Conservation (phyloP, 2,113 vertebrate species). For the Microcebus lehilahytsara region DNA sequence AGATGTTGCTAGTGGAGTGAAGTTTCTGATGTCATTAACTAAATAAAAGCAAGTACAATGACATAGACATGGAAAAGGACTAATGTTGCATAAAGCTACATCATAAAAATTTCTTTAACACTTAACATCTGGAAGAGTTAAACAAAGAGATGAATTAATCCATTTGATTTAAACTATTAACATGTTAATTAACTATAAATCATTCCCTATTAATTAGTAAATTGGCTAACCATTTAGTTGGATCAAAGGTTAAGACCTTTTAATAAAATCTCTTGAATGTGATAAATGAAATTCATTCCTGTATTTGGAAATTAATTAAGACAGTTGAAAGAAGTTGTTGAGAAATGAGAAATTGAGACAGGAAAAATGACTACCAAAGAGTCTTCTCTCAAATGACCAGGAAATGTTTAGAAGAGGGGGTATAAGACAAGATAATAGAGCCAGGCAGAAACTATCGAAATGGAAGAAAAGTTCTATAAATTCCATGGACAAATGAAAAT, state of each 20-base stretch:
- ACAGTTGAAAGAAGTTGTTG: neutral
- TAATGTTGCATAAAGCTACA: neutral
- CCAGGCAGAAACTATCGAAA: neutral
- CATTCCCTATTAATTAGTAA: neutral
- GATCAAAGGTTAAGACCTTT: neutral
- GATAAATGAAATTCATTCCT: neutral
- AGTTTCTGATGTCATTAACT: neutral
- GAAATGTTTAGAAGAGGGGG: neutral
- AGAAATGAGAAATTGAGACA: neutral
- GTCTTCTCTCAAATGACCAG: neutral
- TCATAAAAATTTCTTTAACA: neutral
- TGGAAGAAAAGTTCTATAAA: neutral
- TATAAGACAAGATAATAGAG: neutral
- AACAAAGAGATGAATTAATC: neutral
- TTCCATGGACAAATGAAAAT: neutral
- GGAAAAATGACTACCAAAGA: neutral
- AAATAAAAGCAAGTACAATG: neutral
- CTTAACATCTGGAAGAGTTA: neutral
- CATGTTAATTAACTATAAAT: neutral
- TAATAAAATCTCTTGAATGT: neutral
- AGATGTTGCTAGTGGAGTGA: neutral
- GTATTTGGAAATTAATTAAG: slow-evolving; percentile 1
- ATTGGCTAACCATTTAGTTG: neutral
- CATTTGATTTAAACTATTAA: neutral
- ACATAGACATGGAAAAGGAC: neutral